Conservation (phyloP, 2,113 vertebrate genomes). For the Cromileptes altivelis region DNA sequence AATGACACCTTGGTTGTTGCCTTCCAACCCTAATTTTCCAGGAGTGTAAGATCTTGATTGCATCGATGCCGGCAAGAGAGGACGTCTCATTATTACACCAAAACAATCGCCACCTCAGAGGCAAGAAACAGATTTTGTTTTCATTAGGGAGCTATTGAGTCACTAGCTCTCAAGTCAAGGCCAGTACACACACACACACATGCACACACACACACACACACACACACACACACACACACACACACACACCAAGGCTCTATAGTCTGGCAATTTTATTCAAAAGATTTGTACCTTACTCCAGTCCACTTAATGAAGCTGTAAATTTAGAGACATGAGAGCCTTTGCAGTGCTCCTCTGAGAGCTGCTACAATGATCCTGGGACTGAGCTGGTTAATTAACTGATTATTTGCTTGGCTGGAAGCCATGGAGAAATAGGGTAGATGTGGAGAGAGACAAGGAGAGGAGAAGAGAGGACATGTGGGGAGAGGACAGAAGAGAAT, state of each 20-base stretch:
- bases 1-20: slow-evolving; percentile 79
- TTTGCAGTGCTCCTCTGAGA: slow-evolving; percentile 83
- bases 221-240: slow-evolving; percentile 42
- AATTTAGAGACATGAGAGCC: slow-evolving; percentile 80
- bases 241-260: slow-evolving; percentile 37
- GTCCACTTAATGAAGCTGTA: slow-evolving; percentile 86
- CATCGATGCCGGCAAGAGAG: slow-evolving; percentile 64
- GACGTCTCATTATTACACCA: slow-evolving; percentile 78
- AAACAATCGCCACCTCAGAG: slow-evolving; percentile 78
- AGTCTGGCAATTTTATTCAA: slow-evolving; percentile 80
- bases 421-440: slow-evolving; percentile 75
- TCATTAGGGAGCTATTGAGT: slow-evolving; percentile 82
- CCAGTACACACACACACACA: slow-evolving; percentile 40
- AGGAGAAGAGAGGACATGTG: slow-evolving; percentile 18
- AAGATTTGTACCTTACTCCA: slow-evolving; percentile 83
- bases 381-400: slow-evolving; percentile 88
- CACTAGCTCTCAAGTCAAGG: slow-evolving; percentile 72
- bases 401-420: slow-evolving; percentile 84
- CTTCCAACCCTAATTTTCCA: slow-evolving; percentile 78
- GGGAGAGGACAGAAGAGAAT: slow-evolving; percentile 7
- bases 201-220: slow-evolving; percentile 23
- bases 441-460: slow-evolving; percentile 56
- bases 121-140: slow-evolving; percentile 74
- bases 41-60: slow-evolving; percentile 78
- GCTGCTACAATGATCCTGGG: slow-evolving; percentile 84